Percentiles rank a stretch among this genome's conserved stretches.
Evolutionary conservation across 2,797 vertebrate genomes (phyloP).

Genomic region (Acrocephalus scirpaceus): DNA sequence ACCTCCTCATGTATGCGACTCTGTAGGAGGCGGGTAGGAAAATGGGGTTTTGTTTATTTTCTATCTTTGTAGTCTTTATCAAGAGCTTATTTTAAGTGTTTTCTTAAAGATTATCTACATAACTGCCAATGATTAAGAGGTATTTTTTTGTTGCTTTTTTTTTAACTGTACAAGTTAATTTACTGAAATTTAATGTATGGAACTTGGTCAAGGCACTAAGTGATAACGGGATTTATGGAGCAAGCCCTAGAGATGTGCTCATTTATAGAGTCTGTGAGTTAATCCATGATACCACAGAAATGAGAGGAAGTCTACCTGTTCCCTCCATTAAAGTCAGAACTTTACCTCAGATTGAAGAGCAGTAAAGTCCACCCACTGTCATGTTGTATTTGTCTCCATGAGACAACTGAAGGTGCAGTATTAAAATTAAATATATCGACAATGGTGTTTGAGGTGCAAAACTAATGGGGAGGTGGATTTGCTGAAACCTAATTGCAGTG

Average conservation of each 20-base stretch:
- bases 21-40: not conserved
- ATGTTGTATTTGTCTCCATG: not conserved
- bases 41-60: fast-evolving
- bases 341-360: not conserved
- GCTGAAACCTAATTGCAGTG: not conserved
- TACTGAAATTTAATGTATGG: not conserved
- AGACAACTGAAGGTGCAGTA: not conserved
- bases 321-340: not conserved
- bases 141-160: not conserved
- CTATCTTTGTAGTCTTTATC: not conserved
- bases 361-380: not conserved
- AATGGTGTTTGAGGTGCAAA: not conserved
- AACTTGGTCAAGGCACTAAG: not conserved
- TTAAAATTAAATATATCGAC: not conserved
- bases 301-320: not conserved
- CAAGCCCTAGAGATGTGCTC: not conserved
- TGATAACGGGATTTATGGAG: not conserved
- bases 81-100: not conserved
- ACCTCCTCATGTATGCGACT: not conserved
- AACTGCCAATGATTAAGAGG: not conserved
- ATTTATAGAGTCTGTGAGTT: not conserved
- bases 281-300: not conserved
- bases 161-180: not conserved
- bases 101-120: not conserved
- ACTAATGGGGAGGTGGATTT: not conserved